Conservation (phyloP, 2,888 invertebrate species). For the Agrilus biguttatus region DNA sequence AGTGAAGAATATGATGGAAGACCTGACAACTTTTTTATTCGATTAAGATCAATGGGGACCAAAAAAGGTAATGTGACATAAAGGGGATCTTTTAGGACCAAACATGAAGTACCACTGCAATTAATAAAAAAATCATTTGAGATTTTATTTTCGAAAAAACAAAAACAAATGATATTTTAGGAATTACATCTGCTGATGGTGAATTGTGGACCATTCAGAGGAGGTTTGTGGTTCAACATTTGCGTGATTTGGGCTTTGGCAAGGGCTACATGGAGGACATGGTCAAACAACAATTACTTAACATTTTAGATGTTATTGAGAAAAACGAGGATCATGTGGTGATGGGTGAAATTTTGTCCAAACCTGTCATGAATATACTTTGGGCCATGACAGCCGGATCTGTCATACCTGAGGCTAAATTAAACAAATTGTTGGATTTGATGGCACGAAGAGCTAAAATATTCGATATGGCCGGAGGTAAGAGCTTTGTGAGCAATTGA, state of each 20-base stretch:
- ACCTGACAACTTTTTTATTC: conserved; percentile 50
- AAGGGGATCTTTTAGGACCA: too few relatives aligned
- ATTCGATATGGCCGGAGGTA: conserved; percentile 28
- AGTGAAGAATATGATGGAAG: conserved; percentile 47
- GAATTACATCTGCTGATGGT: conserved; percentile 44
- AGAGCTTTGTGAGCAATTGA: too few relatives aligned
- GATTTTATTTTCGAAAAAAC: too few relatives aligned
- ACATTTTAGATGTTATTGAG: conserved; percentile 13
- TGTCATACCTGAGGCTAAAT: conserved; percentile 31
- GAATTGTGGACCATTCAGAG: conserved; percentile 37
- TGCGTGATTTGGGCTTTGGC: conserved; percentile 38
- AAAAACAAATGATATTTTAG: too few relatives aligned
- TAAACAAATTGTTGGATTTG: conserved; percentile 33
- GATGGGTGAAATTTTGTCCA: conserved; percentile 30
- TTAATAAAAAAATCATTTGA: too few relatives aligned
- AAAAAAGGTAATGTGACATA: conserved; percentile 30
- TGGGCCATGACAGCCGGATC: conserved; percentile 43
- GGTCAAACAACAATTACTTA: conserved; percentile 36
- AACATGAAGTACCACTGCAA: too few relatives aligned
- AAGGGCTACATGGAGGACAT: conserved; percentile 31
- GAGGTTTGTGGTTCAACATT: conserved; percentile 34
- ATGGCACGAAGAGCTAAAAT: conserved; percentile 35
- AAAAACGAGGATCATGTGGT: conserved; percentile 13
- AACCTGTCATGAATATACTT: conserved; percentile 47
- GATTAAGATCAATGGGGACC: conserved; percentile 47